Evolutionary conservation across 2,797 vertebrate genomes (phyloP), one percentile per base, ranked within the genome.

Genomic region (Tarsius wallacei): DNA sequence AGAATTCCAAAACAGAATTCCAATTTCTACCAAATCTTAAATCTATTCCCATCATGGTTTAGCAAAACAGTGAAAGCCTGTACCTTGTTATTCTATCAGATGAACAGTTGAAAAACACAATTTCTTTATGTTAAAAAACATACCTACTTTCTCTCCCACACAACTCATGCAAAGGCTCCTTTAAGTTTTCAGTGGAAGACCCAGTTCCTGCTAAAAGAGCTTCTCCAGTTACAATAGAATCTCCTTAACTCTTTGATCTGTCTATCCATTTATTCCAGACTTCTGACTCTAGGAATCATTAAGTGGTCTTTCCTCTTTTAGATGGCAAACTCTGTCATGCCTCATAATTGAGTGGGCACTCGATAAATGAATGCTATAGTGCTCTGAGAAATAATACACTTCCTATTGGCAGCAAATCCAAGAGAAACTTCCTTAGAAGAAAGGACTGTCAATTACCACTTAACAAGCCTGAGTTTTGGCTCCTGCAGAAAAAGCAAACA

Each of bases 341-440:
- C 91, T 97, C 91, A 96, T 97, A 97, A 98, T 97, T 94, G 94
- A 98, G 94, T 96, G 96, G 95, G 94, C 95, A 97, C 96, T 98
- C 76, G n/a, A 93, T 97, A 97, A 97, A 98, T 97, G 96, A 98
- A 94, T 93, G 96, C 87, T 88, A 78, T 61, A 90, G 95, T 84
- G 61, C 94, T 90, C 42, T 55, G 84, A 91, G 90, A 93, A 94
- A 97, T 93, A 98, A 98, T 94, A 88, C 93, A 94, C 97, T 96
- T 97, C 97, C 97, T 92, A 95, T 92, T 97, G 97, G 98, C 97
- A 98, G 94, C 87, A 47, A 97, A 96, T 93, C 73, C 91, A 94
- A 97, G 85, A 92, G 87, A 97, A 97, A 97, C 76, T 96, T 98
- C 90, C 95, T 94, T 73, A 95, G 96, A 96, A 95, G 94, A 95